Conservation (phyloP, 2,113 vertebrate genomes). For the Chaetops frenatus region DNA sequence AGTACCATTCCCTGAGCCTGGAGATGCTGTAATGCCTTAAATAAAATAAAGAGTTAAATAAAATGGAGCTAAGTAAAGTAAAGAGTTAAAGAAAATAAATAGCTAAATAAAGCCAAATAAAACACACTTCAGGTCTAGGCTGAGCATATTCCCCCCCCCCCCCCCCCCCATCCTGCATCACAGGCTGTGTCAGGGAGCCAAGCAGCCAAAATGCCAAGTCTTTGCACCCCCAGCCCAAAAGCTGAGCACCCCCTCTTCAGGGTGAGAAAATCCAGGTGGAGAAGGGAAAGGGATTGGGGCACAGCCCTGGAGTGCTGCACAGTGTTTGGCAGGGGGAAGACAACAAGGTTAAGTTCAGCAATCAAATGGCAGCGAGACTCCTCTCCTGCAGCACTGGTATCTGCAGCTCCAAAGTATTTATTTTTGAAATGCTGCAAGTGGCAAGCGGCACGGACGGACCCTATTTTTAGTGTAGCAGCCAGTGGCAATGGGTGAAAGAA, state of each 20-base stretch:
- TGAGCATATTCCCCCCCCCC: background rate
- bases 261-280: background rate
- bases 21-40: background rate
- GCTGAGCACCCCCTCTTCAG: accelerated
- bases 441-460: background rate
- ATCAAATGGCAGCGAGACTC: background rate
- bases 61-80: background rate
- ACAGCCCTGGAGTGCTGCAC: background rate
- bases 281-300: background rate
- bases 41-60: background rate
- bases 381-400: constrained; percentile 16
- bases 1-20: background rate
- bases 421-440: constrained; percentile 41
- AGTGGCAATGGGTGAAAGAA: constrained; percentile 9
- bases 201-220: background rate
- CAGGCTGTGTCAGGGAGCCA: background rate
- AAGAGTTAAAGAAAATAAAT: background rate
- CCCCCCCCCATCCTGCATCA: background rate
- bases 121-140: background rate
- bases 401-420: constrained; percentile 5
- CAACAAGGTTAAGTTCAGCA: constrained; percentile 43
- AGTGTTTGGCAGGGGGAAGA: background rate
- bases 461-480: constrained; percentile 42
- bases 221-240: background rate
- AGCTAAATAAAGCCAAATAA: background rate